Conservation (phyloP, 2,888 invertebrate species). For the Platypus cylindrus region DNA sequence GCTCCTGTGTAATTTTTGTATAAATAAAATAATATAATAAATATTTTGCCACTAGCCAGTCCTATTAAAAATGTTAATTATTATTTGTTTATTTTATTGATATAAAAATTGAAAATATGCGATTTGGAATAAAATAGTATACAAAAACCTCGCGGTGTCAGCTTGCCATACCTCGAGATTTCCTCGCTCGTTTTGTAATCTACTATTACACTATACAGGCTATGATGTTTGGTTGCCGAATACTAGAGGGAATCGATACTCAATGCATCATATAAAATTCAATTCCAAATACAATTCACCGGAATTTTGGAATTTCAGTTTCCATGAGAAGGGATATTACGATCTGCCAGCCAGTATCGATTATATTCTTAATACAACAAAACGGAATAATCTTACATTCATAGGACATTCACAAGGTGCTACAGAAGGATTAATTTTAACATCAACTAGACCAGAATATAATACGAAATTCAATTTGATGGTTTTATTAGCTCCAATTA, state of each 20-base stretch:
- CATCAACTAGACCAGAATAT: constrained; percentile 45
- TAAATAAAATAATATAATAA: no score
- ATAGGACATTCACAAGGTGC: constrained; percentile 68
- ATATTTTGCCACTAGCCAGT: no score
- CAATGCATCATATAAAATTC: constrained; percentile 32
- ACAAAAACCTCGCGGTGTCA: no score
- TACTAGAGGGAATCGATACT: constrained; percentile 42
- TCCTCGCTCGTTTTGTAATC: no score
- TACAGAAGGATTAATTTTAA: constrained; percentile 50
- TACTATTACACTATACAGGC: no score
- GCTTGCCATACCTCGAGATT: no score
- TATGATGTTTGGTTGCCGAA: constrained; percentile 31
- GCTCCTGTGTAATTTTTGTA: no score
- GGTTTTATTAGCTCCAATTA: constrained; percentile 54
- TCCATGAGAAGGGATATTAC: constrained; percentile 63
- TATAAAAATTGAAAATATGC: no score
- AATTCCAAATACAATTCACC: constrained; percentile 6
- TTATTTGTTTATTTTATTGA: no score
- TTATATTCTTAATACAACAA: constrained; percentile 43
- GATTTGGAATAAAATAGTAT: no score
- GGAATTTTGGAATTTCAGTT: constrained; percentile 38
- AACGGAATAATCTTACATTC: constrained; percentile 49
- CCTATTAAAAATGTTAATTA: no score
- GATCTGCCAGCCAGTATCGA: constrained; percentile 72
- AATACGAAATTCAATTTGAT: constrained; percentile 48